Conservation (phyloP, 2,888 invertebrate species). For the Pseudanteris insignis region DNA sequence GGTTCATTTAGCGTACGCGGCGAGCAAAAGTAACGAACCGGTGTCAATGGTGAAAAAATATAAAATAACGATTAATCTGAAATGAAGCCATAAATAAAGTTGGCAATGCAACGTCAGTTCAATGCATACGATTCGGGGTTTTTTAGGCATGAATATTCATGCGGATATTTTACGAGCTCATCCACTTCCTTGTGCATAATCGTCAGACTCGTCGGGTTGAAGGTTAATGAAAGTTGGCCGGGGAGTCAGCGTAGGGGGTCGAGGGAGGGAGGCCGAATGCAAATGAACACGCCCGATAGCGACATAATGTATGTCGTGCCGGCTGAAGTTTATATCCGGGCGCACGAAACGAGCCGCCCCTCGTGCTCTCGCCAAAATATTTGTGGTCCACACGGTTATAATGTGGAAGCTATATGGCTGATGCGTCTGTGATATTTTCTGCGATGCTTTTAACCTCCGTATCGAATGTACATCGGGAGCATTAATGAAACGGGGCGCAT, state of each 20-base stretch:
- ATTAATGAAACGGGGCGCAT: slow-evolving; percentile 42
- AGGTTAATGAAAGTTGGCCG: slow-evolving; percentile 63
- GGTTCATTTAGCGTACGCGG: too few species aligned
- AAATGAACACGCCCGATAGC: slow-evolving; percentile 52
- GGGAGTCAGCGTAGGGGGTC: not conserved
- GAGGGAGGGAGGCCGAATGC: slow-evolving; percentile 51
- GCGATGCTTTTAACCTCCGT: slow-evolving; percentile 35
- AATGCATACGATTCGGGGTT: too few species aligned
- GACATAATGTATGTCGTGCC: slow-evolving; percentile 32
- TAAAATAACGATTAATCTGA: too few species aligned
- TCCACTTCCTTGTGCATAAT: slow-evolving; percentile 55
- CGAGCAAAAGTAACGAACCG: too few species aligned
- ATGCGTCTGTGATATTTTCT: slow-evolving; percentile 31
- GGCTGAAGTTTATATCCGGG: slow-evolving; percentile 41
- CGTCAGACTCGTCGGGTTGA: slow-evolving; percentile 51
- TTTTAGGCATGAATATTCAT: slow-evolving; percentile 59
- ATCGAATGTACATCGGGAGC: slow-evolving; percentile 28
- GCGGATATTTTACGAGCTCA: slow-evolving; percentile 57
- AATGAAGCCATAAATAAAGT: too few species aligned
- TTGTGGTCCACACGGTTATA: slow-evolving; percentile 29
- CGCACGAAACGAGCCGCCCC: slow-evolving; percentile 38
- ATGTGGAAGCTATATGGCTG: slow-evolving; percentile 40
- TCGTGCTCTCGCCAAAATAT: slow-evolving; percentile 39
- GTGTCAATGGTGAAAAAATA: too few species aligned
- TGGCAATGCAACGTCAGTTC: too few species aligned